These are phyloP conservation scores for Coccyzus lansbergi DNA, from an alignment of 2,797 vertebrate genomes.

Conservation along the genomic window DNA sequence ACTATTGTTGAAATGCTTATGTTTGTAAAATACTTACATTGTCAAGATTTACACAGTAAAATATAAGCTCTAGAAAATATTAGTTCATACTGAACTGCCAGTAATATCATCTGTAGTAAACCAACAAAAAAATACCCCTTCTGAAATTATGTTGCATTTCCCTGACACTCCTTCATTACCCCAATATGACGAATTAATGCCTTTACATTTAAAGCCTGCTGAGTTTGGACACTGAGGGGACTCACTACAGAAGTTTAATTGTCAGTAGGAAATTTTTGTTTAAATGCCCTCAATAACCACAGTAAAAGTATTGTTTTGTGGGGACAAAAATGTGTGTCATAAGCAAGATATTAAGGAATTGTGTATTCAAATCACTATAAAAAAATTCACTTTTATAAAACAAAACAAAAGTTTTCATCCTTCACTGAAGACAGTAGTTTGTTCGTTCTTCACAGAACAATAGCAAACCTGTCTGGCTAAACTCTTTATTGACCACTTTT, in stretches of 20 bases:
- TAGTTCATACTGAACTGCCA: not conserved
- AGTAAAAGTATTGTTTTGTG: not conserved
- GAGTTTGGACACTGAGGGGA: not conserved
- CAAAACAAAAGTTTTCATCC: not conserved
- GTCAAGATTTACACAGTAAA: not conserved
- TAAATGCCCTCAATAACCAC: not conserved
- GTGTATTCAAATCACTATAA: not conserved
- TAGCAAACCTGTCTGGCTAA: not conserved
- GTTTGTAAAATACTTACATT: not conserved
- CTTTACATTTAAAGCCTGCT: not conserved
- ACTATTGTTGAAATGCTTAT: not conserved
- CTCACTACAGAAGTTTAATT: not conserved
- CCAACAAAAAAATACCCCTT: not conserved
- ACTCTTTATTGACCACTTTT: not conserved
- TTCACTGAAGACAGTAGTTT: not conserved
- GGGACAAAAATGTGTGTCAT: not conserved
- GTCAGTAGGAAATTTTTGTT: not conserved
- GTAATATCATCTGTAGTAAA: not conserved
- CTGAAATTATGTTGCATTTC: not conserved
- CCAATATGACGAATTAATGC: not conserved
- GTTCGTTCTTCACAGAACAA: not conserved
- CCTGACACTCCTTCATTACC: not conserved
- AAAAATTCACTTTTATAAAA: not conserved
- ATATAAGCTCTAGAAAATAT: not conserved
- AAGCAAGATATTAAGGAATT: not conserved